Conservation (phyloP, 2,888 invertebrate genomes). For the Tanypteryx hageni region DNA sequence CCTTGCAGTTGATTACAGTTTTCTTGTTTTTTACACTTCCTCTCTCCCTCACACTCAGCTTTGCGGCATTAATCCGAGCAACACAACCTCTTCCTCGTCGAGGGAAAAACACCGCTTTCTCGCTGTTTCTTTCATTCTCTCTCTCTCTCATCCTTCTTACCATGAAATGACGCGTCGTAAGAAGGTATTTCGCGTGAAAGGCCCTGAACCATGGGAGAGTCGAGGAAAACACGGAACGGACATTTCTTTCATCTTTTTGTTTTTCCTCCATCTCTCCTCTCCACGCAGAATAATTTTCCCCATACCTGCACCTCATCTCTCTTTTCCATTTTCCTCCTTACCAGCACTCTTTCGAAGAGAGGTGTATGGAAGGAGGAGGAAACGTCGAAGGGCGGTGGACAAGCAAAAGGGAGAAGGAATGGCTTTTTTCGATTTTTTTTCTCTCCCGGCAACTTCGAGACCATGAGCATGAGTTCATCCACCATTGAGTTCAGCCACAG, state of each 20-base stretch:
- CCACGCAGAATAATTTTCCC: background rate
- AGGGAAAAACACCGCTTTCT: background rate
- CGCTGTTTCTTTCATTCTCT: background rate
- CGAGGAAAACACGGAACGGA: background rate
- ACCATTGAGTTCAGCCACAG: slow-evolving; percentile 1
- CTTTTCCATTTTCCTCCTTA: too few species aligned
- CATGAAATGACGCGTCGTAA: background rate
- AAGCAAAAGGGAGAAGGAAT: background rate
- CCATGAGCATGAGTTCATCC: slow-evolving; percentile 24
- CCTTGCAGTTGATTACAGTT: background rate
- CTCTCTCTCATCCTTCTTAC: background rate
- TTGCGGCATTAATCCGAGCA: background rate
- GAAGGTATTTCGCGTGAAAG: background rate
- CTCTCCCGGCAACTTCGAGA: background rate
- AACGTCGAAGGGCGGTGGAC: background rate
- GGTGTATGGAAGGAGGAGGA: background rate
- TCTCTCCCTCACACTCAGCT: background rate
- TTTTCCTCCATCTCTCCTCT: background rate
- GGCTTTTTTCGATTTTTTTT: background rate
- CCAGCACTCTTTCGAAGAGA: background rate
- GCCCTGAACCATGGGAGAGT: background rate
- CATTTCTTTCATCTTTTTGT: background rate
- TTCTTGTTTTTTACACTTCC: background rate
- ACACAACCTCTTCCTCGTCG: background rate
- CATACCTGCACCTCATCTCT: too few species aligned